Evolutionary conservation across 2,113 vertebrate genomes (phyloP).

Genomic region (Macaca fascicularis): T2T-MFA8v1.1 NC_088388.1:108758001-108758500

Average conservation of each 20-base stretch:
- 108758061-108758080: neutral
- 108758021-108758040: neutral
- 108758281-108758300: neutral
- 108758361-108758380: constrained; percentile 21
- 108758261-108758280: neutral
- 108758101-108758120: neutral
- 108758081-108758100: neutral
- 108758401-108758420: neutral
- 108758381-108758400: neutral
- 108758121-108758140: neutral
- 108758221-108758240: neutral
- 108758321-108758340: constrained; percentile 5
- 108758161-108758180: neutral
- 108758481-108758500: neutral
- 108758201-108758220: neutral
- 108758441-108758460: neutral
- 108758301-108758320: neutral
- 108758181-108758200: neutral
- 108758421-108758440: too few species aligned
- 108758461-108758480: neutral
- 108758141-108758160: neutral
- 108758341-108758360: neutral
- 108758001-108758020: neutral
- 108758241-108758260: neutral
- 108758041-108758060: neutral